Evolutionary conservation across 2,888 invertebrate genomes (phyloP).

Genomic region (Andrena chrysosceles): DNA sequence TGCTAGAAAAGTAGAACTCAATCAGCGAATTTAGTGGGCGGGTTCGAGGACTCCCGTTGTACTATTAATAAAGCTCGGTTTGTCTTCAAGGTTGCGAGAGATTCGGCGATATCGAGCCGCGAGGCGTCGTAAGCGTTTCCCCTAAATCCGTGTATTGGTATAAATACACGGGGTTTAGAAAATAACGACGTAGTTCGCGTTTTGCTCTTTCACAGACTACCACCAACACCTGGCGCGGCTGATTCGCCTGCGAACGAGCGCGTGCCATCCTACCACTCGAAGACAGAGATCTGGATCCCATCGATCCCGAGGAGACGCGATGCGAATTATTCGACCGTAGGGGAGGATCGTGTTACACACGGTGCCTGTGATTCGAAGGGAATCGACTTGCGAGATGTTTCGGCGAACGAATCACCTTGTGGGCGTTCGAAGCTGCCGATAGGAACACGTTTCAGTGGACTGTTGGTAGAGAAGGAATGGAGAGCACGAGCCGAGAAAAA

Average conservation of each 20-base stretch:
- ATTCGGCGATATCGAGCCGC: conserved; percentile 57
- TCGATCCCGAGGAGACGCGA: conserved; percentile 4
- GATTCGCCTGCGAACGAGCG: conserved; percentile 5
- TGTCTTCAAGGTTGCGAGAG: conserved; percentile 76
- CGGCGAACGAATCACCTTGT: background rate
- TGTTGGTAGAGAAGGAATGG: background rate
- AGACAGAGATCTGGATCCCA: conserved; percentile 12
- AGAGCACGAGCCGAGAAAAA: background rate
- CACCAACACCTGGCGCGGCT: conserved; percentile 48
- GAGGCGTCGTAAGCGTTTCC: conserved; percentile 51
- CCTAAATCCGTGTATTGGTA: conserved; percentile 64
- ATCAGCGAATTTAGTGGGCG: conserved; percentile 62
- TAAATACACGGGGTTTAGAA: conserved; percentile 69
- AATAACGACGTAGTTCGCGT: conserved; percentile 62
- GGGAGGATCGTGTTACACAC: background rate
- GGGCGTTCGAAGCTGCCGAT: background rate
- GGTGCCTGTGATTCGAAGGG: background rate
- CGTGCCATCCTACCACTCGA: background rate
- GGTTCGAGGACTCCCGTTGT: conserved; percentile 70
- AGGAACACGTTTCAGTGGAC: background rate
- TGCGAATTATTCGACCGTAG: conserved; percentile 15
- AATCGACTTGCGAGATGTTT: background rate
- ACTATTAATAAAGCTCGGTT: conserved; percentile 79
- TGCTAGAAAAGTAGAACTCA: conserved; percentile 27
- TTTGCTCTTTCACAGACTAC: conserved; percentile 44